These are phyloP conservation scores for Tragelaphus scriptus DNA, from an alignment of 2,113 vertebrate species.

Conservation along the genomic window DNA sequence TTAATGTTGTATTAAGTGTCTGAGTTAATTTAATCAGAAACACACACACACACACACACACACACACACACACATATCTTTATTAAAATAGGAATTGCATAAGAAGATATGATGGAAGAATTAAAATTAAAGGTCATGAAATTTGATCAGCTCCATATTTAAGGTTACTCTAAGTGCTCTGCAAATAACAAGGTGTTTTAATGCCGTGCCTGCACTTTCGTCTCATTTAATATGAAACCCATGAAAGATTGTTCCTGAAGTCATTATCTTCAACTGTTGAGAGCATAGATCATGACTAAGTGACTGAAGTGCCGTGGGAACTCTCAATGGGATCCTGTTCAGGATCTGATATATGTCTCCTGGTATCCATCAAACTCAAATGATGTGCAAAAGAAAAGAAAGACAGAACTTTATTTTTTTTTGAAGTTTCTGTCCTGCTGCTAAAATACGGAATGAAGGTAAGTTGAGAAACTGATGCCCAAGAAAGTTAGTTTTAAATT, in stretches of 20 bases:
- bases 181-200: constrained; percentile 84
- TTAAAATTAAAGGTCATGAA: constrained; percentile 83
- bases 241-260: constrained; percentile 82
- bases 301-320: constrained; percentile 76
- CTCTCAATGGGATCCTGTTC: constrained; percentile 71
- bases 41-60: not conserved
- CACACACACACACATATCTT: constrained; percentile 31
- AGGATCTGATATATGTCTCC: constrained; percentile 78
- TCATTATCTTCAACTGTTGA: constrained; percentile 83
- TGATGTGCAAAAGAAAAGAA: constrained; percentile 68
- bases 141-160: constrained; percentile 83
- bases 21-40: constrained; percentile 7
- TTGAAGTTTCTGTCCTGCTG: constrained; percentile 8
- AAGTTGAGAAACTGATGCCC: not conserved
- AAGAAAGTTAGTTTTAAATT: not conserved
- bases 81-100: constrained; percentile 57
- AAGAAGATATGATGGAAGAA: constrained; percentile 59
- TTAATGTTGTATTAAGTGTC: constrained; percentile 33
- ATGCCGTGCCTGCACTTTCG: constrained; percentile 79
- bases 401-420: constrained; percentile 55
- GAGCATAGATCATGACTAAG: constrained; percentile 83
- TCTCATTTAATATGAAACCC: constrained; percentile 83
- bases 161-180: constrained; percentile 82
- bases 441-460: not conserved
- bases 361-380: constrained; percentile 69